These are phyloP conservation scores for Gadus chalcogrammus DNA, from an alignment of 2,113 vertebrate genomes.

Conservation along the genomic window DNA sequence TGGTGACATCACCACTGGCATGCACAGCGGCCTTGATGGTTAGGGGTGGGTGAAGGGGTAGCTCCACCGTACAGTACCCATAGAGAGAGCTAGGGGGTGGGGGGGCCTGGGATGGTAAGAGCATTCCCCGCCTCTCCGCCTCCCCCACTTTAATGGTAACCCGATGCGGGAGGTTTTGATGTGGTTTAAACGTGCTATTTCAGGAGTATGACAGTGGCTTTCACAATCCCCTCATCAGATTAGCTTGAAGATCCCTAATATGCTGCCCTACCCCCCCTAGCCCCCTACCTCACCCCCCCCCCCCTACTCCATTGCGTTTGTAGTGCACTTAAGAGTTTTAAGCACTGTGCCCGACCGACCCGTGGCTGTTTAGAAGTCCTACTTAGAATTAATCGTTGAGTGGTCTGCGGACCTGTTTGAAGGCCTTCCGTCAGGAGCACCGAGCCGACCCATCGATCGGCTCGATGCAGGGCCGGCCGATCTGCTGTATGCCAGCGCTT, in stretches of 20 bases:
- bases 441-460: constrained; percentile 4
- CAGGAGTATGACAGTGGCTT: constrained; percentile 56
- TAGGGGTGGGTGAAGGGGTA: too few relatives aligned
- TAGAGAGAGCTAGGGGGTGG: background rate
- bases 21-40: too few relatives aligned
- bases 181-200: constrained; percentile 63
- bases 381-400: too few relatives aligned
- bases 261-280: constrained; percentile 11
- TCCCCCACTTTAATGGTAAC: constrained; percentile 54
- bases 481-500: background rate
- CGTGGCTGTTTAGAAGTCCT: background rate
- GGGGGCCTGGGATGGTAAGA: constrained; percentile 12
- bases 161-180: constrained; percentile 47
- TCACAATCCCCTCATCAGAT: constrained; percentile 39
- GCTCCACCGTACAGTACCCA: too few relatives aligned
- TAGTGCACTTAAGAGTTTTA: background rate
- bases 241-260: constrained; percentile 36
- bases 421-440: constrained; percentile 12
- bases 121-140: constrained; percentile 48
- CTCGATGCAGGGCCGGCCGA: background rate
- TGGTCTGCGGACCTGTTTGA: background rate
- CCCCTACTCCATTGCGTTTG: background rate
- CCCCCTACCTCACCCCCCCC: background rate
- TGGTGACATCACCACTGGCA: too few relatives aligned
- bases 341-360: background rate